Conservation (phyloP, 1,140 invertebrate species). For the Periplaneta americana region DNA sequence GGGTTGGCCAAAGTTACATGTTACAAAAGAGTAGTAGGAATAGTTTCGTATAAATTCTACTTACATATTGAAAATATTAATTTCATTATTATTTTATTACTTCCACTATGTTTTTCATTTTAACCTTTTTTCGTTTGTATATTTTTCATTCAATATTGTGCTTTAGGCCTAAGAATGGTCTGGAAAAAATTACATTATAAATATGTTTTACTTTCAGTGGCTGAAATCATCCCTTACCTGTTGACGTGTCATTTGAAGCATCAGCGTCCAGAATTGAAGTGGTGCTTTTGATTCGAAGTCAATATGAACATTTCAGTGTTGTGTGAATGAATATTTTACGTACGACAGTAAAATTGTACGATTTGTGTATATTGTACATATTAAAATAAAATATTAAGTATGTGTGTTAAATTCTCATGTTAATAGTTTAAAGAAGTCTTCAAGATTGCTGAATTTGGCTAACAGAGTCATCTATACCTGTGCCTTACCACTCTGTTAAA, state of each 20-base stretch:
- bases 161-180: no score
- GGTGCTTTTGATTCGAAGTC: background rate
- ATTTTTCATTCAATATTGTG: background rate
- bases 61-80: constrained; percentile 14
- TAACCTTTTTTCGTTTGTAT: background rate
- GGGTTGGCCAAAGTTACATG: no score
- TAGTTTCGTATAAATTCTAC: constrained; percentile 3
- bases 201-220: constrained; percentile 65
- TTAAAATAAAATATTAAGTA: background rate
- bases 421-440: no score
- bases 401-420: background rate
- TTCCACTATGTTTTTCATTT: constrained; percentile 4
- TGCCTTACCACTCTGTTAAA: no score
- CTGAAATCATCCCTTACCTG: constrained; percentile 68
- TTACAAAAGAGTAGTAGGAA: constrained; percentile 27
- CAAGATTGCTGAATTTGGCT: no score
- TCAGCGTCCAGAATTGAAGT: background rate
- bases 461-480: no score
- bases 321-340: background rate
- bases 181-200: no score
- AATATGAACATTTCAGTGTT: background rate
- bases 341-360: background rate
- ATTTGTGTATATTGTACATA: background rate
- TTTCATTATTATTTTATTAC: background rate
- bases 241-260: constrained; percentile 36